Conservation (phyloP, 2,113 vertebrate species). For the Vanacampus margaritifer region DNA sequence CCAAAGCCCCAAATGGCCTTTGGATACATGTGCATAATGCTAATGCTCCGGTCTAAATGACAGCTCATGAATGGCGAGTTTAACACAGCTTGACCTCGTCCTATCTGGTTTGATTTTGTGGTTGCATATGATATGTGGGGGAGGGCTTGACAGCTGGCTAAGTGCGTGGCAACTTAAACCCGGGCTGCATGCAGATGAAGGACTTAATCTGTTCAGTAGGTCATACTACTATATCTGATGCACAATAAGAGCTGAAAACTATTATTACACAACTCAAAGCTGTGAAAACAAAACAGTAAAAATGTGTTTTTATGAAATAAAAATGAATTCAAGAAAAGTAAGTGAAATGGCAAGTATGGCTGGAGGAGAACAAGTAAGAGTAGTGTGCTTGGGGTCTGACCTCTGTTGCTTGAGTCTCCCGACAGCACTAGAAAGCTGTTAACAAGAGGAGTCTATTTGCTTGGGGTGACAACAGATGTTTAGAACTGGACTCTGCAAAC, state of each 20-base stretch:
- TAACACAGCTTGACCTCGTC: conserved; percentile 18
- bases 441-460: conserved; percentile 62
- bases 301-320: not conserved
- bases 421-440: conserved; percentile 47
- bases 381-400: conserved; percentile 43
- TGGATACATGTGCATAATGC: conserved; percentile 8
- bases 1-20: conserved; percentile 3
- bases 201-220: conserved; percentile 68
- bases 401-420: conserved; percentile 42
- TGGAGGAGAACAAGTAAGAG: conserved; percentile 16
- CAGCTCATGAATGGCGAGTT: conserved; percentile 19
- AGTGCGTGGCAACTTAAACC: conserved; percentile 41
- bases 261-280: not conserved
- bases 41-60: conserved; percentile 24
- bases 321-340: not conserved
- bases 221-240: conserved; percentile 29
- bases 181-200: conserved; percentile 55
- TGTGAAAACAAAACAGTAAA: not conserved
- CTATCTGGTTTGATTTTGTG: conserved; percentile 31
- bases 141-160: conserved; percentile 53
- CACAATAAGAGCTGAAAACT: not conserved
- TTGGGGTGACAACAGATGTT: conserved; percentile 27
- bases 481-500: conserved; percentile 20
- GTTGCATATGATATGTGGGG: conserved; percentile 26
- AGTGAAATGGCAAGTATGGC: not conserved